Percentiles rank a stretch among this genome's conserved stretches.
phyloP scores from a whole-genome alignment of 2,113 vertebrate species.

The Vimba vimba region DNA sequence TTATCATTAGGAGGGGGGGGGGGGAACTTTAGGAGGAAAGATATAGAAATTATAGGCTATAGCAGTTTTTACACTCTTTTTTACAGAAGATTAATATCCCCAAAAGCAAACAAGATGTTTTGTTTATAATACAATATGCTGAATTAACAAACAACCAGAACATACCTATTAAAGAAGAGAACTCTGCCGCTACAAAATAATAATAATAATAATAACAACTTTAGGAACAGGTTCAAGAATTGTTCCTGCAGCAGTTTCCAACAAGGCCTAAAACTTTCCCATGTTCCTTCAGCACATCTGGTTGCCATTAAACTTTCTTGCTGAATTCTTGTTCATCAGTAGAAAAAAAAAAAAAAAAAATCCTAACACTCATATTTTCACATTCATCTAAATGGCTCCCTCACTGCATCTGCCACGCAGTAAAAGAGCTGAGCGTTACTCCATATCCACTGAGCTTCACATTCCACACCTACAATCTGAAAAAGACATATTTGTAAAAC shows the following conservation, averaged over 20 bases:
- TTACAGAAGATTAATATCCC: neutral
- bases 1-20: too few relatives aligned
- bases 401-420: conserved; percentile 35
- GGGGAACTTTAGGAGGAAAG: neutral
- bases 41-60: neutral
- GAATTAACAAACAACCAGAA: neutral
- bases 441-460: neutral
- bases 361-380: neutral
- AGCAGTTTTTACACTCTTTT: neutral
- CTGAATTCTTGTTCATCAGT: conserved; percentile 43
- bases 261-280: conserved; percentile 39
- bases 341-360: conserved; percentile 21
- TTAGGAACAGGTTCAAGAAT: conserved; percentile 19
- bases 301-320: conserved; percentile 59
- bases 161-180: neutral
- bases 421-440: neutral
- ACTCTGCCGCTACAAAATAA: neutral
- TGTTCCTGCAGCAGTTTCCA: conserved; percentile 6
- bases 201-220: neutral
- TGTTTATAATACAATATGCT: neutral
- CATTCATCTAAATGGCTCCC: neutral
- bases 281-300: conserved; percentile 67
- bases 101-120: neutral
- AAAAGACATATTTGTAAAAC: neutral
- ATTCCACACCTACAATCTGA: neutral